Base-by-base conservation (phyloP, 2,113 vertebrate species). In the Otus sunia region DNA sequence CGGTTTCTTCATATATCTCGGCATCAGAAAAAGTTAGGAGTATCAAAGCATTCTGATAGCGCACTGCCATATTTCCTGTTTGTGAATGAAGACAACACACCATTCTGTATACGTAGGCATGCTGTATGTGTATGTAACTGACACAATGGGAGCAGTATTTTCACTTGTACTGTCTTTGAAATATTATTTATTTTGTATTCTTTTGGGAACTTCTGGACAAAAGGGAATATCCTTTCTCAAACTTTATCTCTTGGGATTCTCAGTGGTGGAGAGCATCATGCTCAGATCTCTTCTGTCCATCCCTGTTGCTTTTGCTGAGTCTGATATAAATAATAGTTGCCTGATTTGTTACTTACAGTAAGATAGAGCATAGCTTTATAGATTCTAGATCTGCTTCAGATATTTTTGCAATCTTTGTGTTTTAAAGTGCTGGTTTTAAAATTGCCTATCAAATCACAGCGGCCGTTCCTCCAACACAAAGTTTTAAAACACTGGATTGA, bases 101-200 rank as follows among this genome's bases (percentile, higher is more conserved):
- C 98, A 97, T 97, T 98, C 97, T 98, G 94, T 98, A 62, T 97
- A 96, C 91, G 97, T 99, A 98, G 98, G 99, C 99, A 99, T 99
- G 99, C 98, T 98, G 97, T 98, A 97, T 98, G 96, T 98, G 94
- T 97, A 96, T 98, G 98, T 98, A 98, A 97, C 98, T 97, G 98
- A 97, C 98, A 98, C 98, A 98, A 98, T 98, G 98, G 98, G 98
- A 98, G 97, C 97, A 97, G 97, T 98, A 98, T 98, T 98, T 98
- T 98, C 97, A 98, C 98, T 96, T 96, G 97, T 98, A 98, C 95
- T 98, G 97, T 98, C 98, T 98, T 98, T 98, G 95, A 97, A 95
- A 95, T 98, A 97, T 98, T 99, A 99, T 99, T 99, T 99, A 98
- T 99, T 99, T 98, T 98, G 97, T 98, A 97, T 98, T 98, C 96